Evolutionary conservation across 2,113 vertebrate genomes (phyloP).

Genomic region (Panthera tigris): DNA sequence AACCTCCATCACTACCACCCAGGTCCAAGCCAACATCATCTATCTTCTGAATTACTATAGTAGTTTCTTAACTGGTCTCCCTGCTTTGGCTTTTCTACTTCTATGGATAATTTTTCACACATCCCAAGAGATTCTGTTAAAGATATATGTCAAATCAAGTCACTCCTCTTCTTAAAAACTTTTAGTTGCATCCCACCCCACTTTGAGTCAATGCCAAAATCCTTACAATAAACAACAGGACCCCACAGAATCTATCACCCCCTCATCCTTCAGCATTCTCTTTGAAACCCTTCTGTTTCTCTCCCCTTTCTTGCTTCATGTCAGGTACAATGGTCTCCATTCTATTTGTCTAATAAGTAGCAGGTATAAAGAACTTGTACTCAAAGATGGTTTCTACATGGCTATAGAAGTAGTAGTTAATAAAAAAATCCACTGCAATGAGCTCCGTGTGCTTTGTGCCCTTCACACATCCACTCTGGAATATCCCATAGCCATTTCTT

Average conservation of each 20-base stretch:
- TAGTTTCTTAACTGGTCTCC: neutral
- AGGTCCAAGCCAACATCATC: neutral
- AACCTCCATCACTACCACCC: neutral
- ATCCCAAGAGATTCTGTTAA: neutral
- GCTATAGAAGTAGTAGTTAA: neutral
- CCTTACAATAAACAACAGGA: neutral
- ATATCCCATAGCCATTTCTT: neutral
- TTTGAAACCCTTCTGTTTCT: neutral
- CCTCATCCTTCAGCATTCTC: neutral
- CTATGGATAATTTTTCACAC: neutral
- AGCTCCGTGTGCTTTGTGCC: neutral
- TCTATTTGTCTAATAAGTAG: conserved; percentile 4
- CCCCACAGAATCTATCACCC: neutral
- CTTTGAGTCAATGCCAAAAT: conserved; percentile 30
- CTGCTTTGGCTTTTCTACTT: neutral
- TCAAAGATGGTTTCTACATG: neutral
- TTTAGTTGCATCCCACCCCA: neutral
- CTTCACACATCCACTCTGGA: neutral
- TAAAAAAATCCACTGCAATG: neutral
- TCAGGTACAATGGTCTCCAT: neutral
- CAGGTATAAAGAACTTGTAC: neutral
- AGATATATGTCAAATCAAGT: neutral
- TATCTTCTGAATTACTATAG: neutral
- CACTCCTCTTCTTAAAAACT: neutral
- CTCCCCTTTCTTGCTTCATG: neutral